Conservation (phyloP, 2,888 invertebrate species). For the Tromatobia lineatoria region DNA sequence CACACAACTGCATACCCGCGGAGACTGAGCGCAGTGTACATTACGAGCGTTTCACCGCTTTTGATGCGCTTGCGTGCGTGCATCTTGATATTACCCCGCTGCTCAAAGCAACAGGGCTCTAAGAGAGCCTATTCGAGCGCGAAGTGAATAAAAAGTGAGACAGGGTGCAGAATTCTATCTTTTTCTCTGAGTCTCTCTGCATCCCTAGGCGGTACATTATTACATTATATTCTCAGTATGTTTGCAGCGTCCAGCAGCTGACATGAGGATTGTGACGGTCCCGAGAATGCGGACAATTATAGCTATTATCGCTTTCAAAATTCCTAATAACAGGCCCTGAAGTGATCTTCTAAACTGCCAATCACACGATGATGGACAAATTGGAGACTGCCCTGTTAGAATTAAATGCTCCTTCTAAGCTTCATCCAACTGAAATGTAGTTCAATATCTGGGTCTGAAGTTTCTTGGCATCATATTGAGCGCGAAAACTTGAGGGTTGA, state of each 20-base stretch:
- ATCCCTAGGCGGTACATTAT: slow-evolving; percentile 13
- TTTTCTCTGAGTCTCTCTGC: slow-evolving; percentile 29
- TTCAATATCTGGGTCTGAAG: slow-evolving; percentile 10
- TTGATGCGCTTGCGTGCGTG: slow-evolving; percentile 68
- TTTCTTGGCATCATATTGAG: neutral
- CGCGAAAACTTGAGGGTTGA: neutral
- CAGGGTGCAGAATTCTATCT: slow-evolving; percentile 27
- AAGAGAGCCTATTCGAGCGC: slow-evolving; percentile 32
- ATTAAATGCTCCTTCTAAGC: neutral
- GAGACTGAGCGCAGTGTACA: slow-evolving; percentile 74
- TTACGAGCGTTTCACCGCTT: slow-evolving; percentile 75
- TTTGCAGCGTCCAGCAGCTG: slow-evolving; percentile 47
- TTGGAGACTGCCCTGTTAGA: slow-evolving; percentile 9
- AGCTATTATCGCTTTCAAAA: slow-evolving; percentile 48
- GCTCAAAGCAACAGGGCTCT: slow-evolving; percentile 29
- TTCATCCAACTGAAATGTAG: neutral
- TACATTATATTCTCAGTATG: neutral
- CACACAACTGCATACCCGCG: slow-evolving; percentile 25
- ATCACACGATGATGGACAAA: slow-evolving; percentile 50
- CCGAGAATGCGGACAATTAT: slow-evolving; percentile 47
- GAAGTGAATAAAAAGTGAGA: slow-evolving; percentile 34
- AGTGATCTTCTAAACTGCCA: slow-evolving; percentile 12
- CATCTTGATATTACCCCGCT: slow-evolving; percentile 66
- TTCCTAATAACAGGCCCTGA: slow-evolving; percentile 32
- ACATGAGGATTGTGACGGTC: slow-evolving; percentile 35